Conservation (phyloP, 1,140 invertebrate genomes). For the Drosophila ohnishii region DNA sequence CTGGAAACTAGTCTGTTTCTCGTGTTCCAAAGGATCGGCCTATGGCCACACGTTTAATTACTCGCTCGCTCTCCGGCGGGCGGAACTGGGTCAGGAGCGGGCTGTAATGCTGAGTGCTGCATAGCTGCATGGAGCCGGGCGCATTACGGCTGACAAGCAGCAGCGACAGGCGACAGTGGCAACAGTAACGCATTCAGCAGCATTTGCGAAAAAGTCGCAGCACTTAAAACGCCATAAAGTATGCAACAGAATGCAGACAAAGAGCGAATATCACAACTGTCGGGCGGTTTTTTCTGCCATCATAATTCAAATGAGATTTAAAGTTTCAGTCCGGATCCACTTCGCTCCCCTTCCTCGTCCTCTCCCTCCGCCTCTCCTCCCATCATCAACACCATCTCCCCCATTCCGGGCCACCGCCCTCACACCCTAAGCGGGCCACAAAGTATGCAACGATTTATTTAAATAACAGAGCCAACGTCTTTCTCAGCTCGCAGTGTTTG, state of each 20-base stretch:
- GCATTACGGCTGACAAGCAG: conserved; percentile 54
- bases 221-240: conserved; percentile 74
- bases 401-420: background rate
- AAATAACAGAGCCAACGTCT: conserved; percentile 72
- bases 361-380: too few species aligned
- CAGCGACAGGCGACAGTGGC: conserved; percentile 47
- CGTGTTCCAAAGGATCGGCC: conserved; percentile 32
- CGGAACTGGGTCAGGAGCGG: conserved; percentile 51
- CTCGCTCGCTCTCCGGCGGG: conserved; percentile 5
- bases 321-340: conserved; percentile 45
- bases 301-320: conserved; percentile 81
- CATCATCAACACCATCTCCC: background rate
- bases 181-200: conserved; percentile 55
- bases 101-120: conserved; percentile 29
- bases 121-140: conserved; percentile 26
- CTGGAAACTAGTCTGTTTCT: conserved; percentile 32
- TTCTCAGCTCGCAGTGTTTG: conserved; percentile 36
- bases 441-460: conserved; percentile 80
- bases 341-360: background rate
- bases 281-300: conserved; percentile 58
- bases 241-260: conserved; percentile 69
- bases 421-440: conserved; percentile 47
- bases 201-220: conserved; percentile 55
- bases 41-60: conserved; percentile 50
- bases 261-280: conserved; percentile 61